Evolutionary conservation across 2,797 vertebrate species (phyloP), one percentile per base, ranked within the genome.

Genomic region (Cossypha polioptera): DNA sequence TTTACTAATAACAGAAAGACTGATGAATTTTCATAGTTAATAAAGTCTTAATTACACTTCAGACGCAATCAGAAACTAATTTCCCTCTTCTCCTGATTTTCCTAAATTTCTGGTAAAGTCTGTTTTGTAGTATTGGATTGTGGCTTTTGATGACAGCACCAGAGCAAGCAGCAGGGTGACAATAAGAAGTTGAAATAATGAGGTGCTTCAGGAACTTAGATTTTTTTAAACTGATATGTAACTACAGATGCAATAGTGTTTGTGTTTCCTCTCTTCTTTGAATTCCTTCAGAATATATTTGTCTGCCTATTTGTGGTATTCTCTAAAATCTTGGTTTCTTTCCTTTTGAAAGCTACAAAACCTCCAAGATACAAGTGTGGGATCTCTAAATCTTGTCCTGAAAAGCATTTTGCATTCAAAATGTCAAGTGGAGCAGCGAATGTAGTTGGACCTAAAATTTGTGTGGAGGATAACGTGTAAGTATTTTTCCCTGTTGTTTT

Each of bases 351-450:
- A 99, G 99, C 98, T 55, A 98, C 98, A 40, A 99, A 98, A 58
- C 98, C 98, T 48, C 85, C 96, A 28, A 98, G 93, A 77, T 95
- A 98, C 92, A 99, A 99, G 96, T 99, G 99, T 88, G 98, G 98
- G 6, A 98, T 99, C 87, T 98, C 99, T 38, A 99, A 99, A 96
- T 91, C 98, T 17, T 99, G 99, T 96, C 99, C 99, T 10, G 88
- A 90, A 18, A 98, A 98, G 33, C 98, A 99, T 97, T 99, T 99
- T 92, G 97, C 99, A 73, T 99, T 99, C 96, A 99, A 99, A 98
- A 99, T 99, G 97, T 97, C 98, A 83, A 99, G 99, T 55, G 99
- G 99, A 86, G 99, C 99, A 43, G 99, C 99, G 5, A 99, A 99
- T 29, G 99, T 99, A 31, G 99, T 99, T 54, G 99, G 99, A 68